These are phyloP conservation scores for Hestina assimilis DNA, from an alignment of 1,140 invertebrate species.

Conservation along the genomic window DNA sequence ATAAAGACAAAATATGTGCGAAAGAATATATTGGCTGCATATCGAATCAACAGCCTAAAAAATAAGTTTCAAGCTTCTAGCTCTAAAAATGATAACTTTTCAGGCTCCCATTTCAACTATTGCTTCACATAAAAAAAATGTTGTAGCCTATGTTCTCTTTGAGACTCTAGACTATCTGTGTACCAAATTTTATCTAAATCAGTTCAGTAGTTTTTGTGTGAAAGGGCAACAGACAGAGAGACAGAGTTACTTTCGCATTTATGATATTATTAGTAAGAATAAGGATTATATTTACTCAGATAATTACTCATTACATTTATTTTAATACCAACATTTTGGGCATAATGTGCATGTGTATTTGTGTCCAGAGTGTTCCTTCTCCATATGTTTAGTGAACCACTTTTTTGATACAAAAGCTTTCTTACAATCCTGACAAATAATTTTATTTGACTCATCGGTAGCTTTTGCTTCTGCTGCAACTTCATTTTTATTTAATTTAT, in stretches of 20 bases:
- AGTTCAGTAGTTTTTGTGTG: too few relatives aligned
- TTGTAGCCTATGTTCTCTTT: too few relatives aligned
- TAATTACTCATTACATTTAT: too few relatives aligned
- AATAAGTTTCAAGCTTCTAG: too few relatives aligned
- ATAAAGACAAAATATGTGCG: background rate
- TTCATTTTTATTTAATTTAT: background rate
- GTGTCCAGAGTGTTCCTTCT: constrained; percentile 52
- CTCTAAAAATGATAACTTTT: too few relatives aligned
- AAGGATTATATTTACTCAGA: background rate
- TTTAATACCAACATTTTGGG: constrained; percentile 36
- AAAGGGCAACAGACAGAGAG: too few relatives aligned
- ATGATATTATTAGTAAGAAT: background rate
- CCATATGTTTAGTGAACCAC: constrained; percentile 64
- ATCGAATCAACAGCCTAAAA: too few relatives aligned
- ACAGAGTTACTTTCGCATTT: too few relatives aligned
- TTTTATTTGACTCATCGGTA: constrained; percentile 32
- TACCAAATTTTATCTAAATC: too few relatives aligned
- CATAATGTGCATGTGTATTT: constrained; percentile 53
- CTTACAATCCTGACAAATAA: constrained; percentile 49
- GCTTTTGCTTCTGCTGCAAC: background rate
- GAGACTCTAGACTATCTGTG: too few relatives aligned
- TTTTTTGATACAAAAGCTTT: constrained; percentile 58
- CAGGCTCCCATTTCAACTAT: too few relatives aligned
- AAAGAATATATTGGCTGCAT: background rate
- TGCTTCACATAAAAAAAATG: too few relatives aligned